Conservation (phyloP, 2,113 vertebrate genomes). For the Odontesthes bonariensis region DNA sequence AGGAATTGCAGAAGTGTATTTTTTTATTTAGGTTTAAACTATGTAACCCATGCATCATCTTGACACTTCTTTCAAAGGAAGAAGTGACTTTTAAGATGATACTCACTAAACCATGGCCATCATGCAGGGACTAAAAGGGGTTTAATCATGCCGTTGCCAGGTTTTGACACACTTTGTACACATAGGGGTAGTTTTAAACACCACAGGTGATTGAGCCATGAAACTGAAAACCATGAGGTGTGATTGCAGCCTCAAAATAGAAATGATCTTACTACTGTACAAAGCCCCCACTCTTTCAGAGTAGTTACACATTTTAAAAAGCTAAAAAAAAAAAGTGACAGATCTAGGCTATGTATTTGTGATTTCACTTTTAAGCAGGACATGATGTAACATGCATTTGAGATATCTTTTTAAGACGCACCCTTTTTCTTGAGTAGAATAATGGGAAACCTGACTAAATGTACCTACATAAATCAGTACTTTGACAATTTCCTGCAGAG, state of each 20-base stretch:
- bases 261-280: not conserved
- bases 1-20: not conserved
- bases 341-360: too few relatives aligned
- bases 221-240: slow-evolving; percentile 51
- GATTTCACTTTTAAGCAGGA: too few relatives aligned
- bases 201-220: slow-evolving; percentile 40
- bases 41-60: not conserved
- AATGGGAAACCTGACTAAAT: too few relatives aligned
- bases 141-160: slow-evolving; percentile 23
- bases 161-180: slow-evolving; percentile 30
- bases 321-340: too few relatives aligned
- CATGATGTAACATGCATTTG: too few relatives aligned
- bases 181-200: slow-evolving; percentile 50
- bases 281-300: not conserved
- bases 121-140: slow-evolving; percentile 29
- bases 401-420: too few relatives aligned
- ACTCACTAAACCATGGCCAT: not conserved
- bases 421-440: too few relatives aligned
- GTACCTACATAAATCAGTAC: too few relatives aligned
- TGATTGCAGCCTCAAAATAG: slow-evolving; percentile 10
- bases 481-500: too few relatives aligned
- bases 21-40: not conserved
- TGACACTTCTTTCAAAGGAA: slow-evolving; percentile 16
- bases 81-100: slow-evolving; percentile 2
- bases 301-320: too few relatives aligned